A percentile compares a stretch with the other conserved stretches of the same genome.
These are phyloP conservation scores for Paragorgia papillata DNA, from an alignment of 92 coral and sea anemone genomes.

Conservation along the genomic window DNA sequence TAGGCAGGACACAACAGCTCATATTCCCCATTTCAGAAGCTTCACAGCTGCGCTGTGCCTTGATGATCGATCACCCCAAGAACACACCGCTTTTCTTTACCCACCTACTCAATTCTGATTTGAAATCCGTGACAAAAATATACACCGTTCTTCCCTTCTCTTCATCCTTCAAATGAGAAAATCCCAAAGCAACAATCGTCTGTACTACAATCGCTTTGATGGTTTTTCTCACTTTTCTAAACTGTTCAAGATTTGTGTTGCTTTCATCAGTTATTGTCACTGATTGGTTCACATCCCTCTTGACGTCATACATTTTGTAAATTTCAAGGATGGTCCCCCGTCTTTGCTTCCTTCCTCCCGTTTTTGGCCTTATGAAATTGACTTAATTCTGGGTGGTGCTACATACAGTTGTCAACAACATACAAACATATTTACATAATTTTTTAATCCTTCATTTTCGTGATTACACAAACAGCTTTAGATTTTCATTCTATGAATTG, in stretches of 20 bases:
- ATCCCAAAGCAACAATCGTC: background rate
- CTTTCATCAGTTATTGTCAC: background rate
- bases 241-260: conserved; percentile 1
- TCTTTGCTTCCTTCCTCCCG: background rate
- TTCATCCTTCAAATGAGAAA: conserved; percentile 53
- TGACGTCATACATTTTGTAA: conserved; percentile 12
- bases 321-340: conserved; percentile 13
- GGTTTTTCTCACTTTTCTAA: background rate
- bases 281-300: conserved; percentile 14
- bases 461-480: too few relatives aligned
- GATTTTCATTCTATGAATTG: too few relatives aligned
- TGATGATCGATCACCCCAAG: conserved; percentile 18
- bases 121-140: conserved; percentile 12
- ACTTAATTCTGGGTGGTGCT: too few relatives aligned
- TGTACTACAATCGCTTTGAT: background rate
- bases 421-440: too few relatives aligned
- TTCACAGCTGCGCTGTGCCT: conserved; percentile 18
- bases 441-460: too few relatives aligned
- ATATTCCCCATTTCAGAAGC: conserved; percentile 81
- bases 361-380: too few relatives aligned
- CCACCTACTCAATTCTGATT: conserved; percentile 2
- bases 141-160: conserved; percentile 35
- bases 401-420: too few relatives aligned
- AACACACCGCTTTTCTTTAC: background rate
- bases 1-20: conserved; percentile 91